Evolutionary conservation across 2,888 invertebrate species (phyloP).

Genomic region (Bhutanitis thaidina): DNA sequence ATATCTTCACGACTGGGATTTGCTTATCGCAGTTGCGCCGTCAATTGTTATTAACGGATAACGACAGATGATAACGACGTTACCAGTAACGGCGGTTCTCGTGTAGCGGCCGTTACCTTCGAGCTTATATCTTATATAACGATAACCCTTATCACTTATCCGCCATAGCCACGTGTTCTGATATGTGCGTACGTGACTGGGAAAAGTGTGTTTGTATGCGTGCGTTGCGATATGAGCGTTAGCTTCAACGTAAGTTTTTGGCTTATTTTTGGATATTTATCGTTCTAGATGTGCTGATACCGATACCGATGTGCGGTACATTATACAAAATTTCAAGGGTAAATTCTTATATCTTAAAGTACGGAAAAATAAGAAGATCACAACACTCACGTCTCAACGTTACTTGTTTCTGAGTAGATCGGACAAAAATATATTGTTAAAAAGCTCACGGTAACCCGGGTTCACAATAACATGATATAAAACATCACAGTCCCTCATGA

Average conservation of each 20-base stretch:
- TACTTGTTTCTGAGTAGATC: too few relatives aligned
- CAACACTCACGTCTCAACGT: too few relatives aligned
- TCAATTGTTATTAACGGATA: constrained; percentile 43
- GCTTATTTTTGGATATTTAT: background rate
- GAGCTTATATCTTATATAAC: constrained; percentile 31
- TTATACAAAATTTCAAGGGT: too few relatives aligned
- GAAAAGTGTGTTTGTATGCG: background rate
- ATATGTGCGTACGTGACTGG: constrained; percentile 16
- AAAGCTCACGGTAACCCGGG: too few relatives aligned
- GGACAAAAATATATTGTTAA: too few relatives aligned
- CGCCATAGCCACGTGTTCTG: background rate
- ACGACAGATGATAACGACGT: constrained; percentile 36
- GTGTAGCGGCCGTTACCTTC: constrained; percentile 39
- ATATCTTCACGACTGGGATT: constrained; percentile 20
- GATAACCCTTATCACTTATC: constrained; percentile 20
- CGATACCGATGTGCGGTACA: too few relatives aligned
- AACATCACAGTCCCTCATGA: too few relatives aligned
- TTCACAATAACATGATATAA: too few relatives aligned
- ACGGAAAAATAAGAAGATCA: too few relatives aligned
- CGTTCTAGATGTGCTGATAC: too few relatives aligned
- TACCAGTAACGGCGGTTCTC: constrained; percentile 30
- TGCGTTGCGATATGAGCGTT: background rate
- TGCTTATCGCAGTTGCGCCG: constrained; percentile 12
- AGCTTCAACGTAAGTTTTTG: background rate
- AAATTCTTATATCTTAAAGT: too few relatives aligned